Conservation (phyloP, 2,113 vertebrate genomes). For the Pollimyrus isidori region DNA sequence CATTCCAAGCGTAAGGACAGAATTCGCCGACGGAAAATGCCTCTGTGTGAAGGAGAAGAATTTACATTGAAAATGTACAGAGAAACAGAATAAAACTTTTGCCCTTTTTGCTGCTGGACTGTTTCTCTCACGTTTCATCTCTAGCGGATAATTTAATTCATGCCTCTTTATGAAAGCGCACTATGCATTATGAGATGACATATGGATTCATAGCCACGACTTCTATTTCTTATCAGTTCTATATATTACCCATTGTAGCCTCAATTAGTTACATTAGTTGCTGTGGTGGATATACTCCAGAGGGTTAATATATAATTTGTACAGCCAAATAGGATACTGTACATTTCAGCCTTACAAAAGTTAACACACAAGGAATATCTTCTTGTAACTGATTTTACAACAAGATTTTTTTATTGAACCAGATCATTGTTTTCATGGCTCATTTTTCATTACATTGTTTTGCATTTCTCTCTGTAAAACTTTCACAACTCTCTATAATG, state of each 20-base stretch:
- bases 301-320: neutral
- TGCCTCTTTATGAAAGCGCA: neutral
- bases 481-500: too few species aligned
- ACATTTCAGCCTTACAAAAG: neutral
- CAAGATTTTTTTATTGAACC: neutral
- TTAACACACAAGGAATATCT: neutral
- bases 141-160: neutral
- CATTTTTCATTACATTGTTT: neutral
- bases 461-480: too few species aligned
- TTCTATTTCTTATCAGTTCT: neutral
- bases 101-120: neutral
- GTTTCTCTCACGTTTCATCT: neutral
- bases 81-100: neutral
- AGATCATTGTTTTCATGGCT: neutral
- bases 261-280: neutral
- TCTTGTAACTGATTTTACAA: neutral
- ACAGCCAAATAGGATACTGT: neutral
- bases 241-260: neutral
- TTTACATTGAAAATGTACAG: neutral
- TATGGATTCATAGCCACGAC: neutral
- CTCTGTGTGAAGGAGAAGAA: neutral
- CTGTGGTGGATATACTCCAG: neutral
- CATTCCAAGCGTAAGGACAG: neutral
- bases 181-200: neutral
- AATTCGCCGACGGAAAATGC: neutral